Percentiles rank a stretch among this genome's conserved stretches.
These are phyloP conservation scores for Eulemur albifrons DNA, from an alignment of 2,797 vertebrate species.

Conservation along the genomic window DNA sequence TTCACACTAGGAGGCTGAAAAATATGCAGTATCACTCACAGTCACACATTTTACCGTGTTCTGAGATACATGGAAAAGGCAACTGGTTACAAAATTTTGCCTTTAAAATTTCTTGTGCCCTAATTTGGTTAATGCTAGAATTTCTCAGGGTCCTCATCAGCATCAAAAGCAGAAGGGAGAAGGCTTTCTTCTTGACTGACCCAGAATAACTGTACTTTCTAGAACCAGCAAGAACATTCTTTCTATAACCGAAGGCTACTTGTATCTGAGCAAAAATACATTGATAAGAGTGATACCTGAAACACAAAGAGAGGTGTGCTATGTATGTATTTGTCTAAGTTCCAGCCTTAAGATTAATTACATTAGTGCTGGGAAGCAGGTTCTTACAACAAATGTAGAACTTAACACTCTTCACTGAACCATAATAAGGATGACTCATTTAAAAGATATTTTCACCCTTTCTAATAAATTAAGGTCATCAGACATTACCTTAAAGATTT, in stretches of 20 bases:
- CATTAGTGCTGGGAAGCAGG: neutral
- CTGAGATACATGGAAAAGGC: neutral
- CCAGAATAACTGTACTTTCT: neutral
- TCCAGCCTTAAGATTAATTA: neutral
- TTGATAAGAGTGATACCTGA: neutral
- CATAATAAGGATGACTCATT: neutral
- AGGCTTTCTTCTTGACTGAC: neutral
- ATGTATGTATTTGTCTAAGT: neutral
- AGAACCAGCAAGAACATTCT: neutral
- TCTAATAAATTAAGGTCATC: neutral
- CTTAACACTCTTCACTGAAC: neutral
- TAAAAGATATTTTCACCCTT: neutral
- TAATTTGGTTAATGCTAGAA: neutral
- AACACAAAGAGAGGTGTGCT: neutral
- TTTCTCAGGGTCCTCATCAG: neutral
- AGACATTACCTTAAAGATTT: neutral
- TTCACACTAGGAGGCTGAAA: neutral
- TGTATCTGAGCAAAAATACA: neutral
- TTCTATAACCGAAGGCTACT: neutral
- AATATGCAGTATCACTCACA: neutral
- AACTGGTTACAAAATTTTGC: neutral
- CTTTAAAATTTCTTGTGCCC: neutral
- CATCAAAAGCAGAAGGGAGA: neutral
- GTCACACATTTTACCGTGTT: neutral
- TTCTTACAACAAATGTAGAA: neutral